These are phyloP conservation scores for Papilio machaon DNA, from an alignment of 1,140 invertebrate species.

Conservation along the genomic window DNA sequence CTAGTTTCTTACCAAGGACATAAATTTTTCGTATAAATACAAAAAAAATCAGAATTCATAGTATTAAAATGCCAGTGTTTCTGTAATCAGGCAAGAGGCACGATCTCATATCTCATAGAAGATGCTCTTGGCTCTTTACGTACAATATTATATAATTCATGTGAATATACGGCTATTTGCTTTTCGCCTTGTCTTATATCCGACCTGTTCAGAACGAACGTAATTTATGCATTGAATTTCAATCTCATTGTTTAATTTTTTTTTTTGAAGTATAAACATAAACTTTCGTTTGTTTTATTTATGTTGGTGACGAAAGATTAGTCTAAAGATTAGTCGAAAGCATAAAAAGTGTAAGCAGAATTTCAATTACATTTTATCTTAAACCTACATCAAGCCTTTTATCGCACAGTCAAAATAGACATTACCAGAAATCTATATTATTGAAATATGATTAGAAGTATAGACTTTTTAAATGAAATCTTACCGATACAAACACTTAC, in stretches of 20 bases:
- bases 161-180: slow-evolving; percentile 33
- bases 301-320: neutral
- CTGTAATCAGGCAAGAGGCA: slow-evolving; percentile 62
- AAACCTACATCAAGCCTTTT: no score
- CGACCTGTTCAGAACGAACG: slow-evolving; percentile 8
- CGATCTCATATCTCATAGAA: slow-evolving; percentile 66
- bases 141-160: slow-evolving; percentile 40
- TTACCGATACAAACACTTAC: no score
- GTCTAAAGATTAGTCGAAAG: neutral
- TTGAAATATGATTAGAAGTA: no score
- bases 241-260: slow-evolving; percentile 22
- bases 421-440: no score
- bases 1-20: neutral
- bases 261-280: neutral
- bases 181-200: slow-evolving; percentile 39
- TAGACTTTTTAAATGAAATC: no score
- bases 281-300: neutral
- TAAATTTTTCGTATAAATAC: neutral
- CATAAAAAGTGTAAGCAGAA: no score
- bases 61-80: slow-evolving; percentile 56
- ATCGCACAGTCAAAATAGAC: no score
- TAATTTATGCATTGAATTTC: slow-evolving; percentile 35
- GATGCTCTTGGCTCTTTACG: slow-evolving; percentile 55
- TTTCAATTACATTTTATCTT: no score
- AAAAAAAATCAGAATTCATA: neutral